Conservation (phyloP, 1,140 invertebrate genomes). For the Metaphire vulgaris region DNA sequence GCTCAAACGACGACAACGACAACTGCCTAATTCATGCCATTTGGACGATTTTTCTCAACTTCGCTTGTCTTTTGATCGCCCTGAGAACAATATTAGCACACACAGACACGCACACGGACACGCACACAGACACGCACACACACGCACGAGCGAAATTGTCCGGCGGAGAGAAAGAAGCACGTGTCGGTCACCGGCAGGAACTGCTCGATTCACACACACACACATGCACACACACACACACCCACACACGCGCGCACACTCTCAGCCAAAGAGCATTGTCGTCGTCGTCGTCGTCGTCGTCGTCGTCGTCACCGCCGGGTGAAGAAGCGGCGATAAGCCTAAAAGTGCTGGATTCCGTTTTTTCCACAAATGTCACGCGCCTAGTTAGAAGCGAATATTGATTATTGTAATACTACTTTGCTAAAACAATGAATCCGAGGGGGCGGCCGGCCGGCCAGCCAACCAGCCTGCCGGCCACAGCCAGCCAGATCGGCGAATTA, state of each 20-base stretch:
- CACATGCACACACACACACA: too few species aligned
- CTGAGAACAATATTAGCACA: neutral
- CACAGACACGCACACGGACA: too few species aligned
- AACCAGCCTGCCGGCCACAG: too few species aligned
- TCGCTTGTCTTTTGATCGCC: neutral
- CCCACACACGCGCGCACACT: too few species aligned
- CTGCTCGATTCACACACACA: too few species aligned
- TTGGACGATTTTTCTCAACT: constrained; percentile 1
- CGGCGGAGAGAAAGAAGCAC: neutral
- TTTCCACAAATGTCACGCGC: neutral
- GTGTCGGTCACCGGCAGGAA: neutral
- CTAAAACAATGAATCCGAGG: neutral
- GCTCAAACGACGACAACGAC: neutral
- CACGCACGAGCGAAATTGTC: too few species aligned
- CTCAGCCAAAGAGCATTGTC: too few species aligned
- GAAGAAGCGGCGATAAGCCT: too few species aligned
- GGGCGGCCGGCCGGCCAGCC: too few species aligned
- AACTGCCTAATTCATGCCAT: neutral
- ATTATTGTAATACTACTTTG: neutral
- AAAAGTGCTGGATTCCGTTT: neutral
- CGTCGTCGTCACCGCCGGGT: too few species aligned
- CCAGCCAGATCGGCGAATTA: neutral
- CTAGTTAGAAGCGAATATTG: neutral
- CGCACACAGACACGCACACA: too few species aligned
- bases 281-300: too few species aligned